A percentile compares a stretch with the other conserved stretches of the same genome.
These are phyloP conservation scores for Oceanodroma tethys DNA, from an alignment of 2,113 vertebrate species.

Conservation along the genomic window DNA sequence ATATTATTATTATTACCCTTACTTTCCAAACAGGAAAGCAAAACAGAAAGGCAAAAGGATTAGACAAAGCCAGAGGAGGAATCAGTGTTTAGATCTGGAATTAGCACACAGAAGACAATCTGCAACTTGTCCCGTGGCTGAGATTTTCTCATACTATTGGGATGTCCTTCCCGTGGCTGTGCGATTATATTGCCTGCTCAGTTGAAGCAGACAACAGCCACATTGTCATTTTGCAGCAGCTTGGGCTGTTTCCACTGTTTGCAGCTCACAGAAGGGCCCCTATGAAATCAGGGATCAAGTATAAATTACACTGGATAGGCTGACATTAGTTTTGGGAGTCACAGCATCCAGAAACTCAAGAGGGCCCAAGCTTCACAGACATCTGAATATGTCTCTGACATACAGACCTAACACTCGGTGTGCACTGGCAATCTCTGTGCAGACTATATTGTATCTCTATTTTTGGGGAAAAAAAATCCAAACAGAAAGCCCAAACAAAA, in stretches of 20 bases:
- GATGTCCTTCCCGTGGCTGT: accelerated
- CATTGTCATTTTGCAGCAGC: neutral
- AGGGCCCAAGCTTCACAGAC: neutral
- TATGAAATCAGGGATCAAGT: neutral
- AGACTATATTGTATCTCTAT: neutral
- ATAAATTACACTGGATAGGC: neutral
- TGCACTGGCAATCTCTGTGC: neutral
- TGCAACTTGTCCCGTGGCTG: neutral
- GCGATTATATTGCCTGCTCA: neutral
- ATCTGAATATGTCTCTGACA: neutral
- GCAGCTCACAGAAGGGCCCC: neutral
- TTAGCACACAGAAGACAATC: neutral
- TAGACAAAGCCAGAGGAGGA: neutral
- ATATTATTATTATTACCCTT: neutral
- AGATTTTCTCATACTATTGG: neutral
- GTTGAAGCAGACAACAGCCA: neutral
- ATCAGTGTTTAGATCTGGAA: neutral
- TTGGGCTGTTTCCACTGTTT: neutral
- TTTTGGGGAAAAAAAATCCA: too few relatives aligned
- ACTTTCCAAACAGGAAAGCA: neutral
- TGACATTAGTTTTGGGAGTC: neutral
- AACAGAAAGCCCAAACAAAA: neutral
- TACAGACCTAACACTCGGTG: neutral
- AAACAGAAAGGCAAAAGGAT: neutral
- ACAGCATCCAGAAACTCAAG: neutral